Base-by-base conservation (phyloP, 2,113 vertebrate species). In the Takifugu bimaculatus region DNA sequence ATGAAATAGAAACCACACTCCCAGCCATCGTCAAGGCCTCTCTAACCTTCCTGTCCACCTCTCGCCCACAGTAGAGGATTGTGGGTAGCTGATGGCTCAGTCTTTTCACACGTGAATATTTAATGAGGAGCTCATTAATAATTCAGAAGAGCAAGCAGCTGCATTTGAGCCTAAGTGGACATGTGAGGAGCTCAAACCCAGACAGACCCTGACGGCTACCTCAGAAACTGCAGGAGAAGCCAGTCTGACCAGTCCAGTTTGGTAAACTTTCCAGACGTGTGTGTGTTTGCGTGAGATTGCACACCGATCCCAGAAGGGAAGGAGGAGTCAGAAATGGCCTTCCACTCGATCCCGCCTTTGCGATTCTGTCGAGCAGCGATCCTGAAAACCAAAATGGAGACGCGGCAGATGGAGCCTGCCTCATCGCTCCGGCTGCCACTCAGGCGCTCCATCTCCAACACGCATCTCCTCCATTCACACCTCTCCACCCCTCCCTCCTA, bases 101-200 rank as follows among this genome's bases (percentile, higher is more conserved):
- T 66, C 78, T 79, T 86, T 84, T 82, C 85, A 86, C 85, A 88
- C 64, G 85, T 90, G 81, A 89, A 91, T 90, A 90, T 85, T 91
- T 89, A 73, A 91, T 81, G 68, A 81, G 20, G 57, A 13, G 52
- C 57, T 88, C 65, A 83, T 91, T 81, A 87, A 90, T 91, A 83
- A 91, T 88, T 85, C 75, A 91, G 50, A 71, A 58, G 60, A 82
- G 85, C 80, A 83, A 85, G 81, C 83, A 87, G 80, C 81, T 84
- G 86, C 60, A 72, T 86, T 88, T 86, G 88, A 82, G 82, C 63
- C 76, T 79, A 85, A 86, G 84, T 87, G 84, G 81, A 85, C 85
- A 78, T 80, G 76, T 70, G 78, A 84, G 81, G 77, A 82, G 75
- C 64, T 68, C 26, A 53, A 60, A 70, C 67, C 54, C 82, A 74